Evolutionary conservation across 2,113 vertebrate species (phyloP).

Genomic region (Oxyura jamaicensis): DNA sequence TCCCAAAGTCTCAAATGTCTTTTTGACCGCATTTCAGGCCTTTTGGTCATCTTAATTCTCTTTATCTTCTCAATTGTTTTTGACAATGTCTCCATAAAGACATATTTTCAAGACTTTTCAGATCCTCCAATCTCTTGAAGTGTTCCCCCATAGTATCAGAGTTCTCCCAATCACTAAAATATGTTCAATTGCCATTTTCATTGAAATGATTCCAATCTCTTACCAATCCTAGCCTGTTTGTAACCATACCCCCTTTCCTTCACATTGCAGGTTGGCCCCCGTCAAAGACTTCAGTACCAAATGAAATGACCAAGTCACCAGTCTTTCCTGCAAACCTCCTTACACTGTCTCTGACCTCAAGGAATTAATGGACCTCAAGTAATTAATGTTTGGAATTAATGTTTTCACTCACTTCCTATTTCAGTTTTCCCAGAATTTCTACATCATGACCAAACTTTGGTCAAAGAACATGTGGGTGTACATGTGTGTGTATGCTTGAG

Average conservation of each 20-base stretch:
- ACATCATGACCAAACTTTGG: not conserved
- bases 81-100: not conserved
- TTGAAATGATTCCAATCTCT: not conserved
- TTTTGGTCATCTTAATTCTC: not conserved
- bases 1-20: not conserved
- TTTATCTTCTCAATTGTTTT: not conserved
- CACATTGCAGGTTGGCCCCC: not conserved
- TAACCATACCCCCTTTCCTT: not conserved
- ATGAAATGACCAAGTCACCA: not conserved
- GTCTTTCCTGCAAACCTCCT: not conserved
- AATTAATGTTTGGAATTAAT: fast-evolving
- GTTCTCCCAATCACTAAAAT: not conserved
- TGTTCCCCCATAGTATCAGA: not conserved
- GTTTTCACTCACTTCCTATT: not conserved
- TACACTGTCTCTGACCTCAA: not conserved
- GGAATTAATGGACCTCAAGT: not conserved
- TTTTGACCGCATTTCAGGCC: not conserved
- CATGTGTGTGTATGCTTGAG: not conserved
- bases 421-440: not conserved
- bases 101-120: not conserved
- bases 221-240: not conserved
- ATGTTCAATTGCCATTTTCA: not conserved
- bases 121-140: not conserved
- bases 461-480: not conserved
- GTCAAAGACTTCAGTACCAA: not conserved